Evolutionary conservation across 2,888 invertebrate genomes (phyloP).

Genomic region (Gari tellinella): DNA sequence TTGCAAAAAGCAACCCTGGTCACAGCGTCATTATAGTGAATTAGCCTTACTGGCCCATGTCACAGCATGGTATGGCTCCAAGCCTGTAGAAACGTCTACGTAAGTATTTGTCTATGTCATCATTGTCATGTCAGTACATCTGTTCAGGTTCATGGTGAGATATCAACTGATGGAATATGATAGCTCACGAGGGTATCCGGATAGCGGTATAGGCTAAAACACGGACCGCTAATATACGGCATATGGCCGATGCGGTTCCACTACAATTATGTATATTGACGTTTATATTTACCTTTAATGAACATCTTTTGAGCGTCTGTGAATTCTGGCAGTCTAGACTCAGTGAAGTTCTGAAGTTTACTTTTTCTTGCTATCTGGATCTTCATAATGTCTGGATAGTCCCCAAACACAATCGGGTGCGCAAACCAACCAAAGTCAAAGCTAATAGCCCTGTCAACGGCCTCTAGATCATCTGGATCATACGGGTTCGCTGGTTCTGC

Average conservation of each 20-base stretch:
- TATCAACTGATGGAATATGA: too few relatives aligned
- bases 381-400: conserved; percentile 84
- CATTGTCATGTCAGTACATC: too few relatives aligned
- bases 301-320: conserved; percentile 39
- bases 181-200: too few relatives aligned
- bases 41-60: too few relatives aligned
- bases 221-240: too few relatives aligned
- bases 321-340: conserved; percentile 52
- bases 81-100: too few relatives aligned
- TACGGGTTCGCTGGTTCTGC: conserved; percentile 57
- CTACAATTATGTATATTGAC: neutral
- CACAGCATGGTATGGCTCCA: too few relatives aligned
- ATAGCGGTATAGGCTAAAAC: too few relatives aligned
- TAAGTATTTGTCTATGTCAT: too few relatives aligned
- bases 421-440: conserved; percentile 77
- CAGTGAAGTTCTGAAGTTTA: conserved; percentile 23
- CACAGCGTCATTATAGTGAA: too few relatives aligned
- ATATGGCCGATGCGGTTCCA: too few relatives aligned
- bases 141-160: too few relatives aligned
- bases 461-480: conserved; percentile 57
- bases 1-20: neutral
- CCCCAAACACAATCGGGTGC: conserved; percentile 81
- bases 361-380: conserved; percentile 44
- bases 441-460: conserved; percentile 62
- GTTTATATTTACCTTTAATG: conserved; percentile 39